A percentile compares a stretch with the other conserved stretches of the same genome.
Evolutionary conservation across 2,797 vertebrate genomes (phyloP).

Genomic region (Sarcoramphus papa): DNA sequence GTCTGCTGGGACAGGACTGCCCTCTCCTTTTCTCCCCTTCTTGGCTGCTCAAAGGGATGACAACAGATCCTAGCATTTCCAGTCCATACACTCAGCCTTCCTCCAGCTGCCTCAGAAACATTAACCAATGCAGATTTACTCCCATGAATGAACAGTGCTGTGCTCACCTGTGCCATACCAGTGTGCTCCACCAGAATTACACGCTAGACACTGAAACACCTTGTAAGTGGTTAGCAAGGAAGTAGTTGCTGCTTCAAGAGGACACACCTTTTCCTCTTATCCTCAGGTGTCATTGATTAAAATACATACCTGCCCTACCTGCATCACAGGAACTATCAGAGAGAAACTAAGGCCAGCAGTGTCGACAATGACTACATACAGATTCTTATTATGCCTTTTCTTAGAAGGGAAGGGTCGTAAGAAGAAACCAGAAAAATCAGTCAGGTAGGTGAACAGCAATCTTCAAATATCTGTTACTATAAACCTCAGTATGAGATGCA

Average conservation of each 20-base stretch:
- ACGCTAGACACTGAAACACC: neutral
- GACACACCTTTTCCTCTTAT: neutral
- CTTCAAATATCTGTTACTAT: neutral
- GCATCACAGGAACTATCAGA: neutral
- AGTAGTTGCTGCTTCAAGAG: neutral
- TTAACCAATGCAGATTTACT: neutral
- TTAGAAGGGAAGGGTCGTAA: neutral
- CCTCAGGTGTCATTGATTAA: neutral
- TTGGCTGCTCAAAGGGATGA: neutral
- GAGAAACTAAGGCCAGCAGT: neutral
- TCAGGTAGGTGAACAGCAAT: neutral
- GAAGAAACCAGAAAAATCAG: neutral
- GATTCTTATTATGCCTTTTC: neutral
- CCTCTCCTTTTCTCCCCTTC: neutral
- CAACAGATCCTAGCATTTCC: neutral
- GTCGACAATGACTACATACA: neutral
- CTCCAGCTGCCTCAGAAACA: neutral
- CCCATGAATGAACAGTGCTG: neutral
- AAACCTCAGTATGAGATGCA: neutral
- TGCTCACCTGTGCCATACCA: neutral
- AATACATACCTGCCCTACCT: neutral
- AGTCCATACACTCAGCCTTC: neutral
- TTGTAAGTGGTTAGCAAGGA: neutral
- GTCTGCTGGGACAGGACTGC: slow-evolving; percentile 26
- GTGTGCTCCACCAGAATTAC: neutral